Percentiles rank a stretch among this genome's conserved stretches.
Evolutionary conservation across 2,888 invertebrate genomes (phyloP).

Genomic region (Temnothorax rugatulus): DNA sequence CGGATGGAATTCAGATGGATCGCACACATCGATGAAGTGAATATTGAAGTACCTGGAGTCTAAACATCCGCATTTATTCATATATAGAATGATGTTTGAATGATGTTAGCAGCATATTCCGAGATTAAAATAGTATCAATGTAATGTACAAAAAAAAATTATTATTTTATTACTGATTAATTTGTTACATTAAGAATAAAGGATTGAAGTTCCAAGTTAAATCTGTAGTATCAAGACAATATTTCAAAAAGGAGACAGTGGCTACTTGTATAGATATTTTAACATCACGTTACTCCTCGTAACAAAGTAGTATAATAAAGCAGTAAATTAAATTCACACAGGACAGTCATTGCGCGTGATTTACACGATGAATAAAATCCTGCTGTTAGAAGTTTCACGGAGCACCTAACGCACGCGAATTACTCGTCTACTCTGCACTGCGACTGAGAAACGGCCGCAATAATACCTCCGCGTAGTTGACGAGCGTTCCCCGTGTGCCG

Average conservation of each 20-base stretch:
- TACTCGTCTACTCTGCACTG: not conserved
- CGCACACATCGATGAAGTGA: not conserved
- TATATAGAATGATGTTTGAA: not conserved
- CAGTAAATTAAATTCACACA: not conserved
- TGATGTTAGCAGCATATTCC: not conserved
- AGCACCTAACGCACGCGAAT: not conserved
- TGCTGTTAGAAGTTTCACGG: not conserved
- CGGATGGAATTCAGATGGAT: not conserved
- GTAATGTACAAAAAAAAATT: not conserved
- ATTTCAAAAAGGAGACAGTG: not conserved
- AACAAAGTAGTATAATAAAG: not conserved
- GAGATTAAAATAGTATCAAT: not conserved
- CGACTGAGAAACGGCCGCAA: not conserved
- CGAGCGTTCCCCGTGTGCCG: conserved; percentile 6
- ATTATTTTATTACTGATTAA: not conserved
- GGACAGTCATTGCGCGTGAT: not conserved
- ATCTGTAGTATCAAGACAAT: not conserved
- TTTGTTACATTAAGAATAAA: not conserved
- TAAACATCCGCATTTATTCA: not conserved
- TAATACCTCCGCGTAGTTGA: not conserved
- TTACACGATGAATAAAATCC: conserved; percentile 25
- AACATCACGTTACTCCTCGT: not conserved
- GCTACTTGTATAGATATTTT: not conserved
- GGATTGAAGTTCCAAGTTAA: not conserved
- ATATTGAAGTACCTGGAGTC: not conserved